phyloP scores from a whole-genome alignment of 2,888 invertebrate species.

The Hetaerina titia region DNA sequence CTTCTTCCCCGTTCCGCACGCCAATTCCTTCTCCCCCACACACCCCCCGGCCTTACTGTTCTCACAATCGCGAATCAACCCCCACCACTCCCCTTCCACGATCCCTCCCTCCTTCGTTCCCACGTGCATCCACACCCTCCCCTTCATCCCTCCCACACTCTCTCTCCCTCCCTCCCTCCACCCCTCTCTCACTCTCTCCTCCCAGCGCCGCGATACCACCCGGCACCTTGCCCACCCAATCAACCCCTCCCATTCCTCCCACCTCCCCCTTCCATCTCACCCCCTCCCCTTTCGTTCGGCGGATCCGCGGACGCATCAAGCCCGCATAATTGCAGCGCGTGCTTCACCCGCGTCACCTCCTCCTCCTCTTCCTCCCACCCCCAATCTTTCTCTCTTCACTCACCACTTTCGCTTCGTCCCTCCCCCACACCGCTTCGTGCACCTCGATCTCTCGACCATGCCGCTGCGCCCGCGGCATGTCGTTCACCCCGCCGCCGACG shows the following conservation, averaged over 20 bases:
- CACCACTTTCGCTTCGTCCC: background rate
- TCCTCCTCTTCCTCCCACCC: background rate
- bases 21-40: background rate
- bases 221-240: background rate
- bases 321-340: background rate
- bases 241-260: background rate
- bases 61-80: background rate
- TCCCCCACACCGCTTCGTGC: background rate
- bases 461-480: background rate
- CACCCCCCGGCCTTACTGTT: background rate
- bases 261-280: background rate
- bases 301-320: background rate
- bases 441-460: background rate
- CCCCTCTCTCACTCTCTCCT: no score
- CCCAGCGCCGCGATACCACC: background rate
- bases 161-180: no score
- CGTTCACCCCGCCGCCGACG: background rate
- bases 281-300: no score
- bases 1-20: background rate
- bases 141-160: no score
- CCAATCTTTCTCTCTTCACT: background rate
- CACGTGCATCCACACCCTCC: no score
- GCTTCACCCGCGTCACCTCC: background rate
- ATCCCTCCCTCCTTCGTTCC: background rate
- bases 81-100: background rate